Percentiles rank a stretch among this genome's conserved stretches.
Evolutionary conservation across 2,797 vertebrate species (phyloP).

Genomic region (Anniella stebbinsi): DNA sequence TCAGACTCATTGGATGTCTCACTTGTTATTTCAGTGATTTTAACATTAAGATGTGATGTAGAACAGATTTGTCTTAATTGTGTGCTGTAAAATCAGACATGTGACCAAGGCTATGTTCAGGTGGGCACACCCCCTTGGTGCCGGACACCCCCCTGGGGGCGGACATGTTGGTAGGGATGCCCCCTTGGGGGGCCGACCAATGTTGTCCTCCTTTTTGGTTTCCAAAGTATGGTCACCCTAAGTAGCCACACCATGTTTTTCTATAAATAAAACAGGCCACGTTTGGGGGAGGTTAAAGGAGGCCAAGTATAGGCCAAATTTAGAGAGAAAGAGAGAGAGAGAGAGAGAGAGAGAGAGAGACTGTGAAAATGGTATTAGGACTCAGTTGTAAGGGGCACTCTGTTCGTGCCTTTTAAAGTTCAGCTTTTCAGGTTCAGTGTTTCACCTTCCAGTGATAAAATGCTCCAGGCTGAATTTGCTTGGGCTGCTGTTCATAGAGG

Average conservation of each 20-base stretch:
- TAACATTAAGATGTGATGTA: too few species aligned
- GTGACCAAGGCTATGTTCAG: too few species aligned
- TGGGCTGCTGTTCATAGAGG: neutral
- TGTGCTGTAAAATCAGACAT: too few species aligned
- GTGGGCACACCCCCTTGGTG: too few species aligned
- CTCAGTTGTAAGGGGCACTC: neutral
- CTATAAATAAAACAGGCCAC: neutral
- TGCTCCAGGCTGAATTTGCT: neutral
- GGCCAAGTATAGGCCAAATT: rapidly evolving
- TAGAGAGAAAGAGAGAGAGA: rapidly evolving
- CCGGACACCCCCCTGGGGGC: too few species aligned
- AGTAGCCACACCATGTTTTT: neutral
- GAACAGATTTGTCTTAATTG: too few species aligned
- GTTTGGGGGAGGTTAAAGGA: rapidly evolving
- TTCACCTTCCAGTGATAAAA: neutral
- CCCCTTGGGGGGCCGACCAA: too few species aligned
- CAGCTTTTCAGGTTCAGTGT: neutral
- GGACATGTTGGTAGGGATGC: too few species aligned
- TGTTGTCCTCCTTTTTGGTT: too few species aligned
- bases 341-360: rapidly evolving
- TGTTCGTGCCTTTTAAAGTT: neutral
- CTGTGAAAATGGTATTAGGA: rapidly evolving
- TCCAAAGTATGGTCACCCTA: too few species aligned
- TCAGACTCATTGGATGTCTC: too few species aligned
- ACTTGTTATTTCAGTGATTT: too few species aligned